Conservation (phyloP, 2,888 invertebrate genomes). For the Panzeria rudis region DNA sequence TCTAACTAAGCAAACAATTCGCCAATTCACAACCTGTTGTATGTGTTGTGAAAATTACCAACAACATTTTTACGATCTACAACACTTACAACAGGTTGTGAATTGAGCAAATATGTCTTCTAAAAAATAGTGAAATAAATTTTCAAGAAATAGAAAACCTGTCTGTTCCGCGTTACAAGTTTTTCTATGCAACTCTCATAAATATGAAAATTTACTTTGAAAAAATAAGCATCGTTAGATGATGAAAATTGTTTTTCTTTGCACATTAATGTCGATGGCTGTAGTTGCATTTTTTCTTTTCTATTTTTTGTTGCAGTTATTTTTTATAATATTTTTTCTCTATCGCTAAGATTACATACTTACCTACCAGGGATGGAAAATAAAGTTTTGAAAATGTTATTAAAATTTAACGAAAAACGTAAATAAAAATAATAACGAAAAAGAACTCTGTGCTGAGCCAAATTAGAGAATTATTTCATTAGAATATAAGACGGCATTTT, state of each 20-base stretch:
- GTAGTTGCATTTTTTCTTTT: background rate
- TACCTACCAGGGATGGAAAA: background rate
- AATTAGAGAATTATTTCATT: too few species aligned
- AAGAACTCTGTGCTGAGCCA: too few species aligned
- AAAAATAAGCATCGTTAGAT: slow-evolving; percentile 36
- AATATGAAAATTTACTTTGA: slow-evolving; percentile 24
- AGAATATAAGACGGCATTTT: too few species aligned
- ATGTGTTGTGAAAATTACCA: too few species aligned
- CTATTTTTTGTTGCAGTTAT: background rate
- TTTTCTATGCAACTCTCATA: slow-evolving; percentile 8
- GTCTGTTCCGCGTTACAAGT: background rate
- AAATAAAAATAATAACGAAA: background rate
- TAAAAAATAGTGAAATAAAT: background rate
- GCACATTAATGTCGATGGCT: background rate
- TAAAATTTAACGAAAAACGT: background rate
- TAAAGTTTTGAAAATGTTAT: background rate
- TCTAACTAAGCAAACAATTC: too few species aligned
- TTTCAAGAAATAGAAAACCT: background rate
- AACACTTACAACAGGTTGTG: too few species aligned
- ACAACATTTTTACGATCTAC: too few species aligned
- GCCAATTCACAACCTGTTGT: too few species aligned
- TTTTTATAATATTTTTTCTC: background rate
- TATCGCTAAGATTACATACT: too few species aligned
- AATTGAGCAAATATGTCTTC: too few species aligned
- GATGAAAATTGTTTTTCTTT: slow-evolving; percentile 7